Base-by-base conservation (phyloP, 2,797 vertebrate genomes). In the Scolopax bukidnonensis region DNA sequence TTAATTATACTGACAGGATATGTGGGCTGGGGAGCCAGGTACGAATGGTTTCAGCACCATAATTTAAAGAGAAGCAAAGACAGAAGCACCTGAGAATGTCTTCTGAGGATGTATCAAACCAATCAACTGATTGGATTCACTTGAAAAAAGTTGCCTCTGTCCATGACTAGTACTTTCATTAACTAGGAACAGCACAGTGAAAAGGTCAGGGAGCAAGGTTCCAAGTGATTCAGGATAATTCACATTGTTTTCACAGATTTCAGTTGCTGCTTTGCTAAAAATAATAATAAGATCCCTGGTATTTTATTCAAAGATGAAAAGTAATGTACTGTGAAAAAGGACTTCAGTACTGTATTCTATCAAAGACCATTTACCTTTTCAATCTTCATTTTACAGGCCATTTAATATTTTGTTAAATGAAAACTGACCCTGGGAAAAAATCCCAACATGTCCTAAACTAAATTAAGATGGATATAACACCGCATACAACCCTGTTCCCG, bases 341-440 rank as follows among this genome's bases (percentile, higher is more conserved):
- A 75, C 78, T 77, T 92, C 8, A 84, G 36, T n/a, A 69, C 27
- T 74, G 11, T 79, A 64, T 81, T 84, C 92, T 60, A 84, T 76
- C 63, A 91, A 84, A 70, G 40, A 59, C 85, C 23, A 83, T 90
- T 89, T 89, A 41, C 40, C 61, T 84, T 70, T 91, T 96, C 89
- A 93, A 91, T 97, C 89, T 97, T 97, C 67, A 95, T 95, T 97
- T 96, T 84, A 87, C 19, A 95, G 90, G 50, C 65, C 4, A 1
- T 93, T 89, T 92, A 96, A 92, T 95, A 94, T 88, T 95, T 69
- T 90, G 41, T 65, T 90, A 84, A 91, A 94, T 77, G 43, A 95
- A 97, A 95, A 94, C 48, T 93, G 74, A 89, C 67, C 84, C 47
- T 32, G 25, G 23, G 48, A 8, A 45, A 67, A 79, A 94, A 95